Base-by-base conservation (phyloP, 1,140 invertebrate species). In the Leptinotarsa texana region DNA sequence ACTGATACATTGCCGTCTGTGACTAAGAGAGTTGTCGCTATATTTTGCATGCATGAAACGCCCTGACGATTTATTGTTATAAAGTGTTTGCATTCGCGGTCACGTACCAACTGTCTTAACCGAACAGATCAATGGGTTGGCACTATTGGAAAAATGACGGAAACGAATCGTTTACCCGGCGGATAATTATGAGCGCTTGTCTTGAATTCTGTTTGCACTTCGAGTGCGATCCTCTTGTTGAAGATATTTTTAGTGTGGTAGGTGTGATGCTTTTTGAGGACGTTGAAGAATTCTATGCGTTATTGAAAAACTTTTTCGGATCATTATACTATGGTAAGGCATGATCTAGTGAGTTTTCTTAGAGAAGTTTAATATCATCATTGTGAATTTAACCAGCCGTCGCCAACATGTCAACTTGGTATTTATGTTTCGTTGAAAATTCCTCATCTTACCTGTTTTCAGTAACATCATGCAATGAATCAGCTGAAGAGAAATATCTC, bases 51-150 rank as follows among this genome's bases (percentile, higher is more conserved):
- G 74, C 74, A 75, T 68, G 69, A 68, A 72, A 72, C 69, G 57
- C 63, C 49, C 47, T 61, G 71, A 68, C 63, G 66, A 75, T 72
- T 72, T 75, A 75, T 75, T 68, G 57, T 75, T 71, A 72, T 75
- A 65, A 72, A 75, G 63, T 72, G 74, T 71, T 72, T 75, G 70
- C 74, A 75, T 75, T 75, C 74, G 74, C 51, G 70, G 74, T 75
- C 74, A 75, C 74, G 74, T 75, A 72, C 74, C 69, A 72, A 68
- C 69, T 67, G 69, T 75, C 74, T 72, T 57, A 72, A 72, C 62
- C 51, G 62, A 72, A 18, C 63, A 62, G 69, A 72, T 72, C 71
- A 75, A 73, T 75, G 63, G 63, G 66, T 69, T 70, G 63, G 61
- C 69, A 72, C 27, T 61, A 72, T 65, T 71, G 74, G 66, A 69